Percentiles rank a stretch among this genome's conserved stretches.
Conservation (phyloP, 2,888 invertebrate genomes). For the Eilema griseolum region DNA sequence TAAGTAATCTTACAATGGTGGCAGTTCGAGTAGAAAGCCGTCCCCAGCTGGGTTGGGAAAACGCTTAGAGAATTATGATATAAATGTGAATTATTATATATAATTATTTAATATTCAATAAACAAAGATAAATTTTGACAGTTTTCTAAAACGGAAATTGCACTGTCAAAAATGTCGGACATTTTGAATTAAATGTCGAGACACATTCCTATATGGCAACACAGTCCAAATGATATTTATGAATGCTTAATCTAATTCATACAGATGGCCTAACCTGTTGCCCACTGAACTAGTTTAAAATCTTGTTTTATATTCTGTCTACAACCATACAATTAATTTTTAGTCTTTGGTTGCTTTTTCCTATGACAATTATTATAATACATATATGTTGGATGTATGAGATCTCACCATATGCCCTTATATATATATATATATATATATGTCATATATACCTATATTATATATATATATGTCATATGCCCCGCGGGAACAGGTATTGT, state of each 20-base stretch:
- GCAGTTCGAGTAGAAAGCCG: no score
- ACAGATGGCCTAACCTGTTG: neutral
- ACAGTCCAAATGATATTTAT: constrained; percentile 2
- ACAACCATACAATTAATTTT: constrained; percentile 6
- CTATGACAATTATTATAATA: neutral
- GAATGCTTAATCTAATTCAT: constrained; percentile 1
- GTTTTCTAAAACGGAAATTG: neutral
- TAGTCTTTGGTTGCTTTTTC: neutral
- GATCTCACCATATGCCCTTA: no score
- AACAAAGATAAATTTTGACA: neutral
- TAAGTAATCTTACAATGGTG: no score
- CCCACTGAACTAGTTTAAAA: neutral
- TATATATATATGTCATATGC: no score
- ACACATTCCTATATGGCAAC: neutral
- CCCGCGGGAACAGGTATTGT: no score
- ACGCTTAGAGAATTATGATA: no score
- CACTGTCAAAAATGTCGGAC: neutral
- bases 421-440: no score
- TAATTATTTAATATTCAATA: no score
- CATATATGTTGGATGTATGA: no score
- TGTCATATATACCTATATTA: no score
- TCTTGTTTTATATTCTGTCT: neutral
- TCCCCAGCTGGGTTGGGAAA: no score
- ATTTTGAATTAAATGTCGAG: constrained; percentile 9
- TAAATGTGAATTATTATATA: no score